phyloP scores from a whole-genome alignment of 2,113 vertebrate genomes.

The Malaclemys terrapin region DNA sequence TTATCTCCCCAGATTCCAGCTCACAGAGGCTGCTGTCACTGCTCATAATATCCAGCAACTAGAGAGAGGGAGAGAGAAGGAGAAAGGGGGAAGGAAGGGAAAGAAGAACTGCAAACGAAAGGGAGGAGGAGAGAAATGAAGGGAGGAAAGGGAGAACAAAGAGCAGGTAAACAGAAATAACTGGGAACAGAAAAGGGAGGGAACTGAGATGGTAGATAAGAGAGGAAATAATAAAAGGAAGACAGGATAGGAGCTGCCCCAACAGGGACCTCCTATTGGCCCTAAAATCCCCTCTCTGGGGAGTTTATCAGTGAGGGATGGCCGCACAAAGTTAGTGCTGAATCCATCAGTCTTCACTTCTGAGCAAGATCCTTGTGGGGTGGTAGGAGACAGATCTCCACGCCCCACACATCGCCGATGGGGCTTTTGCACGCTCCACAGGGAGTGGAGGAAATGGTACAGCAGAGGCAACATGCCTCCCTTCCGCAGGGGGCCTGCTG shows the following conservation, averaged over 20 bases:
- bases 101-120: not conserved
- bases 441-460: not conserved
- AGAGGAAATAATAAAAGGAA: not conserved
- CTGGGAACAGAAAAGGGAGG: not conserved
- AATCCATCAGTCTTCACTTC: not conserved
- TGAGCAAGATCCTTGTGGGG: not conserved
- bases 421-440: not conserved
- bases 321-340: not conserved
- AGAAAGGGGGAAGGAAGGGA: not conserved
- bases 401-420: not conserved
- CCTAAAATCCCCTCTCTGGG: not conserved
- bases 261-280: not conserved
- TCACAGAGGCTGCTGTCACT: slow-evolving; percentile 56
- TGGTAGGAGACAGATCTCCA: not conserved
- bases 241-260: not conserved
- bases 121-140: not conserved
- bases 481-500: fast-evolving
- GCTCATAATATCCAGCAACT: slow-evolving; percentile 53
- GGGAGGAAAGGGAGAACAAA: not conserved
- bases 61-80: not conserved
- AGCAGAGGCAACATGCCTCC: not conserved
- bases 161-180: not conserved
- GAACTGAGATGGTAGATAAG: not conserved
- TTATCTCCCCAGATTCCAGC: slow-evolving; percentile 68
- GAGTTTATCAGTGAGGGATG: not conserved